Base-by-base conservation (phyloP, 92 coral and sea anemone genomes). In the Siderastrea siderea region DNA sequence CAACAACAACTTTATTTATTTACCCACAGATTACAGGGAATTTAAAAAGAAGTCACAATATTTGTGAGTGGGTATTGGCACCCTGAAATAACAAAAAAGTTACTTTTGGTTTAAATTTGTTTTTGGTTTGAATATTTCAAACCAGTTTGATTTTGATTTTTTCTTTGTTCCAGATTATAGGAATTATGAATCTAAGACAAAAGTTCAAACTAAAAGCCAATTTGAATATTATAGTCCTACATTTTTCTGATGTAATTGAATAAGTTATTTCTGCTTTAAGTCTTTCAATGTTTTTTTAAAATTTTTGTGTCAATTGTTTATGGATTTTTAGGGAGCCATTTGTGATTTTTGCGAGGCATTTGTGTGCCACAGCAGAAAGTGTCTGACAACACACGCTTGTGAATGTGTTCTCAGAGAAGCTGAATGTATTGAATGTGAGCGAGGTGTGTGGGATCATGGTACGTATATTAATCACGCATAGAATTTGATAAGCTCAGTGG, bases 321-420 rank as follows among this genome's bases (percentile, higher is more conserved):
- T 43, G 64, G 26, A n/a, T 58, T 78, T 76, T 8, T 64, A 98
- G 99, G 99, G 99, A 79, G 99, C 99, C 7, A 88, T 98, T 79
- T 98, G 99, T 91, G 99, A 98, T 83, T 98, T 94, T 70, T 98
- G 99, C 91, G 99, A 98, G 89, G 98, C 99, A 62, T 96, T 96
- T 91, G 82, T 98, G 49, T 98, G 99, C 68, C 99, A 98, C 75
- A 81, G 98, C 61, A 91, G 86, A 71, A 95, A 96, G 77, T 98
- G 99, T 69, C 93, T 98, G 6, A 98, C 99, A 59, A 94, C 99
- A 3, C 99, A 96, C 71, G 98, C 99, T 11, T 97, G 99, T 81
- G 99, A 95, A 65, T 97, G 99, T 64, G 92, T 93, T 48, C 77
- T 95, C 17, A 84, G 96, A 71, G 97, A 95, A 58, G 93, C 91